Percentiles rank a stretch among this genome's conserved stretches.
Evolutionary conservation across 1,140 invertebrate species (phyloP).

Genomic region (Oryctes rhinoceros): DNA sequence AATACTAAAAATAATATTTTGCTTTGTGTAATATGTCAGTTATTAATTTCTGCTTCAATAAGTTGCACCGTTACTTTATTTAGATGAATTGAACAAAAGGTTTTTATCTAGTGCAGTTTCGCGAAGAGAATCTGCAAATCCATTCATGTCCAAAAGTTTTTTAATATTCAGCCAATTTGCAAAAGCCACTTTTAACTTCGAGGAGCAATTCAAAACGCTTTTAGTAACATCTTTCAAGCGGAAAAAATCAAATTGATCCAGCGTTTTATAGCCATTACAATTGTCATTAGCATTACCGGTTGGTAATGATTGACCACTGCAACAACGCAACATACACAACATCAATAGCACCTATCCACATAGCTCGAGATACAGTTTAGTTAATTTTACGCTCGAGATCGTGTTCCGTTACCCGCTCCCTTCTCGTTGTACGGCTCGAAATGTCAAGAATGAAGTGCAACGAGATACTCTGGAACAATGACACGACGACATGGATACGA

Average conservation of each 20-base stretch:
- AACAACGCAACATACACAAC: not conserved
- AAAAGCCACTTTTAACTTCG: too few relatives aligned
- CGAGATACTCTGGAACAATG: conserved; percentile 29
- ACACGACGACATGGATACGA: not conserved
- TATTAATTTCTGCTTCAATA: too few relatives aligned
- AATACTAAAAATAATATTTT: too few relatives aligned
- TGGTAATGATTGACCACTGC: not conserved
- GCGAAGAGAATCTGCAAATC: too few relatives aligned
- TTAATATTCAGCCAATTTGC: too few relatives aligned
- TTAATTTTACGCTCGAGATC: conserved; percentile 22
- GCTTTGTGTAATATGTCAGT: too few relatives aligned
- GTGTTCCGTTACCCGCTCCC: not conserved
- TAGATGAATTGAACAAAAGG: too few relatives aligned
- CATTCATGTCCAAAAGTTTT: too few relatives aligned
- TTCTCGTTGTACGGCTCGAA: not conserved
- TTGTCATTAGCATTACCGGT: not conserved
- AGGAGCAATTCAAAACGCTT: too few relatives aligned
- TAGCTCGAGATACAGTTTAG: conserved; percentile 1
- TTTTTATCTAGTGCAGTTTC: too few relatives aligned
- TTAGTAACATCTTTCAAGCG: too few relatives aligned
- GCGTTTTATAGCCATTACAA: not conserved
- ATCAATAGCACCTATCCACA: not conserved
- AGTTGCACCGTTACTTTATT: too few relatives aligned
- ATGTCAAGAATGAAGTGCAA: conserved; percentile 37
- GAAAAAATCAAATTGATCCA: not conserved